Base-by-base conservation (phyloP, 2,113 vertebrate species). In the Holacanthus passer region DNA sequence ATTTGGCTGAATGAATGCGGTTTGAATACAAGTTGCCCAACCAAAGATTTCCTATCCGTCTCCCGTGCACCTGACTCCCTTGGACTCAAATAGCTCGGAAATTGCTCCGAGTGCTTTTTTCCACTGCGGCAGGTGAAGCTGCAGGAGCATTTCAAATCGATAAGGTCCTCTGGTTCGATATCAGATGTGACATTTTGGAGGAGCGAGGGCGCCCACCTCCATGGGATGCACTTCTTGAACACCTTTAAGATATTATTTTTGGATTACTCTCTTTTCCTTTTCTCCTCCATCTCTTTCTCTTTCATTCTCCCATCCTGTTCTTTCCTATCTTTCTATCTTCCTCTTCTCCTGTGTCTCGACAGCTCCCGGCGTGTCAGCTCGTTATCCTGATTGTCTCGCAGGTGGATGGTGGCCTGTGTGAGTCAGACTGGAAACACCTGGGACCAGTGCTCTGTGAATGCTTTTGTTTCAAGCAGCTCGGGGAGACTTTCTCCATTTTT, bases 21-120 rank as follows among this genome's bases (percentile, higher is more conserved):
- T 47, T 37, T 64, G 58, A 72, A 48, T 13, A 48, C 24, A 37
- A 41, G 8, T 41, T 41, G 10, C 39, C 39, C 35, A 69, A 52
- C 41, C n/a, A 43, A 48, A 29, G 66, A 76, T n/a, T n/a, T 35
- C 8, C 45, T 22, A 24, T 56, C 11, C 1, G 3, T 24, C 65
- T 67, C 66, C 47, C 14, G 56, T 39, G 47, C n/a, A 27, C 58
- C 32, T 14, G n/a, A 66, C n/a, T n/a, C 9, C 75, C 67, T 56
- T 59, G 24, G 50, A 77, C 19, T 81, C 45, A 43, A 81, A 73
- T 7, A 72, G 63, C 70, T 79, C 32, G 7, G 77, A 67, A 80
- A 75, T 68, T 27, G 82, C 82, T 84, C 31, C 2, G 20, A 85
- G 77, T 65, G 82, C 8, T 92, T 83, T 74, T 20, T 37, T n/a